These are phyloP conservation scores for Rhinatrema bivittatum DNA, from an alignment of 2,797 vertebrate species.

Conservation along the genomic window DNA sequence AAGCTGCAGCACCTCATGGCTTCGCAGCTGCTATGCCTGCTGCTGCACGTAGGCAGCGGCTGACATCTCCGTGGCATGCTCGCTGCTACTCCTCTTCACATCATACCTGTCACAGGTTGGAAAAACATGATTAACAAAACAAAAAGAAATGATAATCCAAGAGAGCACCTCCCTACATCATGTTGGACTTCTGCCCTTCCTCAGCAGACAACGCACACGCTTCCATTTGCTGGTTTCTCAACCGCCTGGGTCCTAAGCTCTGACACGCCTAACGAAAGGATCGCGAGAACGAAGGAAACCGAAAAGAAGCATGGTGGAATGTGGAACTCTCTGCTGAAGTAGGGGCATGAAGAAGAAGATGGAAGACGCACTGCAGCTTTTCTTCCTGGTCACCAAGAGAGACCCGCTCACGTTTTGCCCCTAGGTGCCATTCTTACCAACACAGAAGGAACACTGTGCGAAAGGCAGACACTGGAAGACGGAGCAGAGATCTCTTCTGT, in stretches of 20 bases:
- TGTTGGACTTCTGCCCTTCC: constrained; percentile 23
- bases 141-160: constrained; percentile 31
- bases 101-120: constrained; percentile 37
- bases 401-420: constrained; percentile 6
- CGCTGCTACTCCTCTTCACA: constrained; percentile 27
- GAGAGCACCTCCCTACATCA: constrained; percentile 21
- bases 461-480: neutral
- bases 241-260: constrained; percentile 25
- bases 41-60: constrained; percentile 28
- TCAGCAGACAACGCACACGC: constrained; percentile 13
- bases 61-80: constrained; percentile 20
- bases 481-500: constrained; percentile 15
- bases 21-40: constrained; percentile 31
- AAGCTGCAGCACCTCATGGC: constrained; percentile 17
- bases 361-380: no score
- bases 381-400: no score
- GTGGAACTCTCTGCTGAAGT: no score
- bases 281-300: neutral
- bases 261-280: constrained; percentile 23
- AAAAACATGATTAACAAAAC: constrained; percentile 32
- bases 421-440: constrained; percentile 15
- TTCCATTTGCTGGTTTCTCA: constrained; percentile 14
- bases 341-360: no score
- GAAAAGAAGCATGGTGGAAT: neutral
- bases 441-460: constrained; percentile 12